Conservation (phyloP, 2,888 invertebrate species). For the Nomada lathburiana region DNA sequence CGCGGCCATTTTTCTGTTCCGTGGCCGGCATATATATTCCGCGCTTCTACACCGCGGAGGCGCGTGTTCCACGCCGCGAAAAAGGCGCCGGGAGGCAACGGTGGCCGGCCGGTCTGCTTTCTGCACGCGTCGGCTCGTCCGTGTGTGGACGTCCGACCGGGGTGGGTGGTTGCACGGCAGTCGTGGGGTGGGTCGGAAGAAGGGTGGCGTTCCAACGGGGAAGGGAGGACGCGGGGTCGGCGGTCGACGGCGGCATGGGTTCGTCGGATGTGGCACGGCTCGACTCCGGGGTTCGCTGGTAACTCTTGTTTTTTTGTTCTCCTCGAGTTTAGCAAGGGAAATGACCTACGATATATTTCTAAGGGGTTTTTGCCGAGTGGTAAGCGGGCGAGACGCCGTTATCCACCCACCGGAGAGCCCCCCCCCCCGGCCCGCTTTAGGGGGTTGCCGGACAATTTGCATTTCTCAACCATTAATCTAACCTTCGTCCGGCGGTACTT, state of each 20-base stretch:
- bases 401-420: slow-evolving; percentile 67
- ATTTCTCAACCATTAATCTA: slow-evolving; percentile 84
- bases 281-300: slow-evolving; percentile 70
- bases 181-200: slow-evolving; percentile 33
- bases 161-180: slow-evolving; percentile 31
- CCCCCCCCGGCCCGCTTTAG: slow-evolving; percentile 46
- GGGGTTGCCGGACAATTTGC: slow-evolving; percentile 80
- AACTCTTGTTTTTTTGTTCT: slow-evolving; percentile 71
- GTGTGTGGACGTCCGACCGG: slow-evolving; percentile 26
- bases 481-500: slow-evolving; percentile 72
- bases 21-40: slow-evolving; percentile 68
- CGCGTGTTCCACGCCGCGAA: slow-evolving; percentile 65
- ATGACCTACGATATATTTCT: slow-evolving; percentile 84
- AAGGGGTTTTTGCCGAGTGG: slow-evolving; percentile 80
- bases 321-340: slow-evolving; percentile 83
- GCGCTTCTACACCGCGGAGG: slow-evolving; percentile 63
- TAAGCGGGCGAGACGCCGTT: slow-evolving; percentile 76
- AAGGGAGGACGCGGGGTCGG: slow-evolving; percentile 37
- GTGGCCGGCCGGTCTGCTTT: slow-evolving; percentile 63
- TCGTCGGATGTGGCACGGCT: slow-evolving; percentile 65
- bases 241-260: slow-evolving; percentile 54
- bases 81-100: slow-evolving; percentile 64
- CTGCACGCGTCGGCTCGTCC: slow-evolving; percentile 44
- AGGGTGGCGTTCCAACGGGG: slow-evolving; percentile 4
- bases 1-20: slow-evolving; percentile 77